Evolutionary conservation across 2,113 vertebrate species (phyloP).

Genomic region (Alaudala cheleensis): DNA sequence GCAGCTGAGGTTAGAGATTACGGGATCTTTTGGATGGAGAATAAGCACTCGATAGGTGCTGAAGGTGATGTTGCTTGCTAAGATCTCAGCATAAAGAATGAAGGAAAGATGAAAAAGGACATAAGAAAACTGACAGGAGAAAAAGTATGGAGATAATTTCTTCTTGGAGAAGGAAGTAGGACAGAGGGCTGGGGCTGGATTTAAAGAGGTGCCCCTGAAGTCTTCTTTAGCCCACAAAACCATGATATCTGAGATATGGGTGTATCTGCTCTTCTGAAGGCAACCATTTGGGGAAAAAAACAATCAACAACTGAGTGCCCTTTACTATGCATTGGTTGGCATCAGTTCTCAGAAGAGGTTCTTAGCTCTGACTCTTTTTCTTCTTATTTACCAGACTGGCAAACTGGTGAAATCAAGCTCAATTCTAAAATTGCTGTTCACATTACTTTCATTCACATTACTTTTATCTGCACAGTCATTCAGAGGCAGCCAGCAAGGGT

Average conservation of each 20-base stretch:
- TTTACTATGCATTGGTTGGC: background rate
- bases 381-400: background rate
- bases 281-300: background rate
- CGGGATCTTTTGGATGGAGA: background rate
- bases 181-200: background rate
- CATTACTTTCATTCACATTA: background rate
- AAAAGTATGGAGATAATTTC: background rate
- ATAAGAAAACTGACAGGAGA: background rate
- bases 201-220: background rate
- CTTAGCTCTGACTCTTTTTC: background rate
- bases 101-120: background rate
- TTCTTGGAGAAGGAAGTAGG: background rate
- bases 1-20: background rate
- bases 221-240: background rate
- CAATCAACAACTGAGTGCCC: background rate
- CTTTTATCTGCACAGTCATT: background rate
- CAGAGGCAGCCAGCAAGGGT: background rate
- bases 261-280: background rate
- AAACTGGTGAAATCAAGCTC: background rate
- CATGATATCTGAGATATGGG: fast-evolving
- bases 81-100: background rate
- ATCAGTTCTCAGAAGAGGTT: background rate
- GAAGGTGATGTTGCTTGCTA: background rate
- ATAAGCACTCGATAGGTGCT: background rate
- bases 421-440: background rate